A percentile compares a stretch with the other conserved stretches of the same genome.
Evolutionary conservation across 2,113 vertebrate genomes (phyloP).

Genomic region (Brevimyrus niger): DNA sequence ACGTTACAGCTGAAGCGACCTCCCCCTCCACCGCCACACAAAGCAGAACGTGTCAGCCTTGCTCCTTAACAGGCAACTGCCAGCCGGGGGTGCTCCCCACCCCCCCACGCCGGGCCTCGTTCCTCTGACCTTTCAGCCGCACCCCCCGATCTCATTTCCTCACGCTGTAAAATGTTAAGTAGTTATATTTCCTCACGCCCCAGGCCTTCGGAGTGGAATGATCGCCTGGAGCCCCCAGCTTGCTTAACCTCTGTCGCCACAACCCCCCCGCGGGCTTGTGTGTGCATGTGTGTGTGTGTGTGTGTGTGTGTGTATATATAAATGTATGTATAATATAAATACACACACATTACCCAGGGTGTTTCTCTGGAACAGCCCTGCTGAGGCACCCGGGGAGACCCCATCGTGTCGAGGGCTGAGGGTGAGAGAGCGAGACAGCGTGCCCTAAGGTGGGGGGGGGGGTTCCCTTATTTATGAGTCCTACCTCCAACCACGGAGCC

Average conservation of each 20-base stretch:
- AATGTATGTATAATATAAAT: slow-evolving; percentile 37
- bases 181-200: slow-evolving; percentile 60
- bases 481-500: slow-evolving; percentile 50
- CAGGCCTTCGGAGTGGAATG: slow-evolving; percentile 62
- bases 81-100: background rate
- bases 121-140: slow-evolving; percentile 16
- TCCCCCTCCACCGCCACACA: background rate
- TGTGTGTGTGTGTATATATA: slow-evolving; percentile 38
- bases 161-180: slow-evolving; percentile 57
- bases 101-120: background rate
- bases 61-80: background rate
- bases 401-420: slow-evolving; percentile 11
- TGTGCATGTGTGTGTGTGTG: background rate
- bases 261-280: slow-evolving; percentile 40
- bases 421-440: slow-evolving; percentile 7
- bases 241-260: slow-evolving; percentile 60
- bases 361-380: background rate
- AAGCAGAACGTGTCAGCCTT: background rate
- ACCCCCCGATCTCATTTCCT: slow-evolving; percentile 56
- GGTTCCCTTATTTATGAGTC: slow-evolving; percentile 64
- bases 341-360: background rate
- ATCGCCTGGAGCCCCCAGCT: slow-evolving; percentile 63
- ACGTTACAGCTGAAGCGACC: background rate
- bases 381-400: slow-evolving; percentile 35
- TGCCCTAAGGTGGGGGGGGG: slow-evolving; percentile 19